Evolutionary conservation across 2,888 invertebrate species (phyloP).

Genomic region (Dendrolimus houi): DNA sequence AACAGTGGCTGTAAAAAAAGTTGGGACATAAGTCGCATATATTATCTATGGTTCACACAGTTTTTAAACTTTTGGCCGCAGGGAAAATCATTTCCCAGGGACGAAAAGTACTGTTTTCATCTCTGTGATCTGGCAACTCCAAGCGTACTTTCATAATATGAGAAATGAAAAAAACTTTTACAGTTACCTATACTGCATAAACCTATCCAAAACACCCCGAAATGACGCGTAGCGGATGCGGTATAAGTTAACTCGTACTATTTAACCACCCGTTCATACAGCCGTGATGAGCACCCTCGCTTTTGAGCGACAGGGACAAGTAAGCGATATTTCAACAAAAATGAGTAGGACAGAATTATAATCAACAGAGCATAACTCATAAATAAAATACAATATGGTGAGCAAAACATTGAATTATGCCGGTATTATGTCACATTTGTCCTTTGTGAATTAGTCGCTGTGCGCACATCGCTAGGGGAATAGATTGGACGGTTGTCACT

Average conservation of each 20-base stretch:
- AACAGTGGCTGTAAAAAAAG: too few relatives aligned
- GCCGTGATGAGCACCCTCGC: conserved; percentile 59
- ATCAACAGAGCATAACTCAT: conserved; percentile 70
- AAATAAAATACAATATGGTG: conserved; percentile 78
- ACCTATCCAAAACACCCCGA: conserved; percentile 50
- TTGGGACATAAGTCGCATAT: too few relatives aligned
- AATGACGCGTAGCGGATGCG: conserved; percentile 69
- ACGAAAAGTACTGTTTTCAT: too few relatives aligned
- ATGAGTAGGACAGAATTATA: conserved; percentile 37
- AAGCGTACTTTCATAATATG: too few relatives aligned
- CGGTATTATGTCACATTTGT: conserved; percentile 76
- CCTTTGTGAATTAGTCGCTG: conserved; percentile 70
- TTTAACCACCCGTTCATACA: conserved; percentile 73
- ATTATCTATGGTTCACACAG: too few relatives aligned
- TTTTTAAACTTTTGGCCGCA: neutral
- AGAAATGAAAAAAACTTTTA: too few relatives aligned
- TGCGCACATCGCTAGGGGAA: conserved; percentile 46
- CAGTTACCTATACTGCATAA: conserved; percentile 23
- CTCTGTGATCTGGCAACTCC: too few relatives aligned
- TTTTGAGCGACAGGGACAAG: conserved; percentile 35
- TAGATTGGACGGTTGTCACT: conserved; percentile 50
- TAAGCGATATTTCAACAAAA: conserved; percentile 17
- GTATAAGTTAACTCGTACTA: conserved; percentile 73
- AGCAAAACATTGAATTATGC: conserved; percentile 77
- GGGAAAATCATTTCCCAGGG: neutral